Conservation (phyloP, 2,113 vertebrate genomes). For the Hylia prasina region DNA sequence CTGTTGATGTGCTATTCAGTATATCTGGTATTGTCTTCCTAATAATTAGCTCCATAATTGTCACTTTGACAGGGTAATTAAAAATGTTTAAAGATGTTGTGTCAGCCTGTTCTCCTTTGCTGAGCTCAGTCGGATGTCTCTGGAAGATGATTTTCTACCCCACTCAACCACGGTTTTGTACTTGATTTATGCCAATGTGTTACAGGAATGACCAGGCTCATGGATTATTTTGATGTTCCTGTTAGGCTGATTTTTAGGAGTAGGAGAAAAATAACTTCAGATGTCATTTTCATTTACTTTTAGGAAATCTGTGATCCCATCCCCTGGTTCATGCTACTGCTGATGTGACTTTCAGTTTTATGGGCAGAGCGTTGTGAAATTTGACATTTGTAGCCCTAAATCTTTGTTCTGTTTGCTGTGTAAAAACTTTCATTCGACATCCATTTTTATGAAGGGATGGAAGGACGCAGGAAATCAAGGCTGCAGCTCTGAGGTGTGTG, state of each 20-base stretch:
- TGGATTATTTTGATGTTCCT: slow-evolving; percentile 43
- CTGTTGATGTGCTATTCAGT: slow-evolving; percentile 69
- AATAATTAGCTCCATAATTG: slow-evolving; percentile 81
- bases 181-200: slow-evolving; percentile 11
- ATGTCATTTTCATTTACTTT: neutral
- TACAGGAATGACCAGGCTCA: slow-evolving; percentile 10
- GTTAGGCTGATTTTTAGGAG: neutral
- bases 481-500: neutral
- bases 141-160: slow-evolving; percentile 38
- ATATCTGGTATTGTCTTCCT: slow-evolving; percentile 77
- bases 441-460: slow-evolving; percentile 51
- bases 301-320: neutral
- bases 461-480: neutral
- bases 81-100: slow-evolving; percentile 78
- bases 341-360: slow-evolving; percentile 17
- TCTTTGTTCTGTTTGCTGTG: slow-evolving; percentile 56
- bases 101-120: slow-evolving; percentile 60
- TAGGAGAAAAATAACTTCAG: neutral
- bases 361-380: neutral
- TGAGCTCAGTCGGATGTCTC: slow-evolving; percentile 11
- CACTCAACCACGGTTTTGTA: neutral
- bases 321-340: neutral
- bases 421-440: slow-evolving; percentile 53
- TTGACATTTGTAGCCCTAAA: slow-evolving; percentile 24
- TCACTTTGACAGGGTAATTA: slow-evolving; percentile 83